phyloP scores from a whole-genome alignment of 2,888 invertebrate species.

The Ceriagrion tenellum region DNA sequence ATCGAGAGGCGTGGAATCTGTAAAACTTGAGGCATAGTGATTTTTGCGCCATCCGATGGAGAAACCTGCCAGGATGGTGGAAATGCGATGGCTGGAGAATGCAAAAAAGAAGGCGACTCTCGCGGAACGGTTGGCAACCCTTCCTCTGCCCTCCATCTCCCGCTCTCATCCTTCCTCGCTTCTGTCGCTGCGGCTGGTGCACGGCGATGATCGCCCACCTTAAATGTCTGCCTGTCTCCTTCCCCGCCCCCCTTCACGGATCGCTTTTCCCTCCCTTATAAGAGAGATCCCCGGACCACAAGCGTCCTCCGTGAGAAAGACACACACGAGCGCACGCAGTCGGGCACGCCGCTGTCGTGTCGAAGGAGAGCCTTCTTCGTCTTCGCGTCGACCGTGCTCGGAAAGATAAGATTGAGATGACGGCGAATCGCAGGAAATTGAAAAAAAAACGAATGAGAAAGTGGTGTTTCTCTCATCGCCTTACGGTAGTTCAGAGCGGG shows the following conservation, averaged over 20 bases:
- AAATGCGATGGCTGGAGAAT: not conserved
- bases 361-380: not conserved
- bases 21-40: too few relatives aligned
- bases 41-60: not conserved
- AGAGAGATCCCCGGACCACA: too few relatives aligned
- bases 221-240: not conserved
- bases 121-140: not conserved
- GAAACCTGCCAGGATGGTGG: not conserved
- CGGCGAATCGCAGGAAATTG: not conserved
- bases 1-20: not conserved
- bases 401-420: not conserved
- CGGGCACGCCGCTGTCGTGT: too few relatives aligned
- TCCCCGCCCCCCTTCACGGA: not conserved
- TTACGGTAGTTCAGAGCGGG: too few relatives aligned
- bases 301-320: not conserved
- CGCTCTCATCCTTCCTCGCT: not conserved
- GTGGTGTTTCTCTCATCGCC: too few relatives aligned
- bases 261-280: too few relatives aligned
- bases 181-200: not conserved
- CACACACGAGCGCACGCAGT: not conserved
- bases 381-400: not conserved
- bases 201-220: not conserved
- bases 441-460: too few relatives aligned
- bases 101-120: not conserved
- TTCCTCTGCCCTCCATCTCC: too few relatives aligned